Percentiles rank a stretch among this genome's conserved stretches.
phyloP scores from a whole-genome alignment of 2,113 vertebrate genomes.

The Otus sunia region DNA sequence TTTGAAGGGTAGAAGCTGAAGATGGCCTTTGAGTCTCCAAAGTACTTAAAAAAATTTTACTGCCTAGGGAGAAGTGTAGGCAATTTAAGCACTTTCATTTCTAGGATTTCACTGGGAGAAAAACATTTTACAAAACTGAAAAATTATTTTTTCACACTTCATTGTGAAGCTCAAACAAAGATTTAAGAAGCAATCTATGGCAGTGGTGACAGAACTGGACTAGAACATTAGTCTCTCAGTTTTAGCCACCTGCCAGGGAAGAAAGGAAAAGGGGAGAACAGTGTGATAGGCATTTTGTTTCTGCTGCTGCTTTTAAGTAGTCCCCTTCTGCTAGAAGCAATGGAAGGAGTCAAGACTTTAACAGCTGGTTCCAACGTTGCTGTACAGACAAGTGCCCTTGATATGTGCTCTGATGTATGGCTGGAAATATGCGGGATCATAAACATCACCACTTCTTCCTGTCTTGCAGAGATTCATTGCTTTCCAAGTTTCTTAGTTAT shows the following conservation, averaged over 20 bases:
- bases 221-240: neutral
- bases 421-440: neutral
- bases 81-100: neutral
- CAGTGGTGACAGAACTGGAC: neutral
- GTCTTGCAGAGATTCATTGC: neutral
- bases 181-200: neutral
- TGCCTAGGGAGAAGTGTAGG: neutral
- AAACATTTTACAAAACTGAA: neutral
- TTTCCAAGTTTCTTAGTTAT: neutral
- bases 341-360: neutral
- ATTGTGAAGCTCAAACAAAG: neutral
- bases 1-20: neutral
- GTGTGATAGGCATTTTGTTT: neutral
- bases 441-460: neutral
- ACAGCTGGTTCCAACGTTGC: accelerated
- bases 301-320: neutral
- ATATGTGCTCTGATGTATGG: neutral
- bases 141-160: neutral
- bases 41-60: neutral
- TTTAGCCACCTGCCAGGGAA: neutral
- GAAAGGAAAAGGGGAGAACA: neutral
- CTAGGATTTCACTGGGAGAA: neutral
- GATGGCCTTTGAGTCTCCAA: neutral
- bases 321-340: neutral
- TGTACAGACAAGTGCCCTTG: neutral